These are phyloP conservation scores for Caiman crocodilus DNA, from an alignment of 2,797 vertebrate species.

Conservation along the genomic window DNA sequence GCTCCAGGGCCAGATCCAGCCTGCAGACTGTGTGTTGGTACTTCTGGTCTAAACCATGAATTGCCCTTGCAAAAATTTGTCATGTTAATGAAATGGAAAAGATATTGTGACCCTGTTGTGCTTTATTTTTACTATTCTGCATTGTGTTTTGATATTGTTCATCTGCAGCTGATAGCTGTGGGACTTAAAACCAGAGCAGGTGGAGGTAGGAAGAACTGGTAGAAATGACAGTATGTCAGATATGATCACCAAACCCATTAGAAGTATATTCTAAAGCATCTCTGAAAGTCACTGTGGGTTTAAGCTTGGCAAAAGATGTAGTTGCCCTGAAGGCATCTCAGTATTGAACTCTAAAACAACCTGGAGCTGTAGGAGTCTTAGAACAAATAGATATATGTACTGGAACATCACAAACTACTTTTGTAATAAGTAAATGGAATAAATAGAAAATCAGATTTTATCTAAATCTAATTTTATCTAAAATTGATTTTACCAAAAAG, in stretches of 20 bases:
- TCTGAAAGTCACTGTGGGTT: not conserved
- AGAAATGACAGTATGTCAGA: not conserved
- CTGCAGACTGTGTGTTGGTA: no score
- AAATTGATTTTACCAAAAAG: not conserved
- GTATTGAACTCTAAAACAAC: not conserved
- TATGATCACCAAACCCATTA: not conserved
- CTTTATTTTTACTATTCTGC: not conserved
- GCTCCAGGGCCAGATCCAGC: no score
- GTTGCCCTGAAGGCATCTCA: not conserved
- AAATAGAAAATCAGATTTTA: not conserved
- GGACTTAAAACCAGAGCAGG: not conserved
- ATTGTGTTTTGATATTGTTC: not conserved
- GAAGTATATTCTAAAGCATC: not conserved
- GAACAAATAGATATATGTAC: not conserved
- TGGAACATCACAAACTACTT: not conserved
- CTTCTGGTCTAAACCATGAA: rapidly evolving
- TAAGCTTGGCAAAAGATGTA: not conserved
- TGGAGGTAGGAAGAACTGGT: not conserved
- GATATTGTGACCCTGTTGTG: not conserved
- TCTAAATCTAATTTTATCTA: not conserved
- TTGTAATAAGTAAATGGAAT: not conserved
- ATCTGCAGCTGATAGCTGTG: not conserved
- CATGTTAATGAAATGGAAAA: not conserved
- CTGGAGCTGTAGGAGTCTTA: not conserved
- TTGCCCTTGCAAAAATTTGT: not conserved